Base-by-base conservation (phyloP, 2,113 vertebrate species). In the Pangasianodon hypophthalmus region DNA sequence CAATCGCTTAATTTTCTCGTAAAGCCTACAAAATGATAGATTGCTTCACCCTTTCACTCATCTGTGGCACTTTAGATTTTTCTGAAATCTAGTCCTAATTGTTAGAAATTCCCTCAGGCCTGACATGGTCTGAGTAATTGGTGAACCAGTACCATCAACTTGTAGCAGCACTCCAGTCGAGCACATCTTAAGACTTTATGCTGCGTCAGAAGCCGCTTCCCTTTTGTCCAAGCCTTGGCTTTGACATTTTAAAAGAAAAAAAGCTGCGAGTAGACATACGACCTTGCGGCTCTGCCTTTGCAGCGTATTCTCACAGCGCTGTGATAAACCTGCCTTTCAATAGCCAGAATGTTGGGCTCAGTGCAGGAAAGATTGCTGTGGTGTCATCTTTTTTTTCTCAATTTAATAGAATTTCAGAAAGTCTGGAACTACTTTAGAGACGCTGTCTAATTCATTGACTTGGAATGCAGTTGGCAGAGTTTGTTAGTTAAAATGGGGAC, bases 231-330 rank as follows among this genome's bases (percentile, higher is more conserved):
- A 85, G 73, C 73, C 62, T 90, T 24, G 24, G 37, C 85, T 88
- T 84, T 91, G 91, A 88, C 86, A 83, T n/a, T 81, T 90, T 82
- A 29, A 71, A 85, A 50, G 75, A 71, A 71, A 88, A 90, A 82
- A 73, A 29, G 88, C 91, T 86, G 69, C 52, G 56, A 48, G 69
- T 87, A 79, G 75, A 60, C 48, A 7, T 46, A 71, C 54, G 67
- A 90, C 87, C 91, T 89, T 54, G 77, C 46, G 14, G 48, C 48
- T 84, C 89, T 58, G 69, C 73, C 87, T 91, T 83, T 4, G 46
- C 21, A 37, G 58, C 21, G 46, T 54, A 48, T 56, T 32, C 79
- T 77, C 67, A 56, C 64, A 77, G 81, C 62, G 46, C 73, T 37
- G 48, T 48, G 81, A 88, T 84, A 54, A 88, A 87, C 46, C 77